Evolutionary conservation across 2,888 invertebrate genomes (phyloP).

Genomic region (Diarsia mendica): DNA sequence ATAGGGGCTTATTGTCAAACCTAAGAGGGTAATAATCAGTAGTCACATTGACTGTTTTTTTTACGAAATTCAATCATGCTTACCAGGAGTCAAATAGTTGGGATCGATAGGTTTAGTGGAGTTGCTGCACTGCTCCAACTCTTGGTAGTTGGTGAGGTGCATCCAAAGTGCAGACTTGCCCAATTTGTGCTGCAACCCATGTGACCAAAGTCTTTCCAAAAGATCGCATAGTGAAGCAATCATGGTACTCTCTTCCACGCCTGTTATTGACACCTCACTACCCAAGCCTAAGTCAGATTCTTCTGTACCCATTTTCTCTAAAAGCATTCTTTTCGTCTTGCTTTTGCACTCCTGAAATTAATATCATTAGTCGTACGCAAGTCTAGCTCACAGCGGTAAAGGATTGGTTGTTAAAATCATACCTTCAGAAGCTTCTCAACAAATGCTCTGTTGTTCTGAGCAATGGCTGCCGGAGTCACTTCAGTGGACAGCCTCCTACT

Average conservation of each 20-base stretch:
- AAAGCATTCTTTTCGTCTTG: slow-evolving; percentile 99
- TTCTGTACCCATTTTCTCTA: slow-evolving; percentile 99
- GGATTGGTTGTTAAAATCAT: slow-evolving; percentile 45
- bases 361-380: background rate
- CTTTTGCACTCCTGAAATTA: slow-evolving; percentile 94
- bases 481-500: slow-evolving; percentile 91
- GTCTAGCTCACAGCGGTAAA: background rate
- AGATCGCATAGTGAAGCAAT: slow-evolving; percentile 99
- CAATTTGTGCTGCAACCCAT: slow-evolving; percentile 98
- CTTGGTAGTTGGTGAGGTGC: slow-evolving; percentile 97
- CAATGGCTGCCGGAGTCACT: slow-evolving; percentile 96
- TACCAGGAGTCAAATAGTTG: slow-evolving; percentile 89
- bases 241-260: slow-evolving; percentile 98
- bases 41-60: background rate
- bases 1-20: background rate
- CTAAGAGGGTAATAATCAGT: background rate
- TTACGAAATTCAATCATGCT: slow-evolving; percentile 43
- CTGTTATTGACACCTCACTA: slow-evolving; percentile 92
- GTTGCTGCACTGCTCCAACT: slow-evolving; percentile 93
- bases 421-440: slow-evolving; percentile 99
- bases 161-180: slow-evolving; percentile 99
- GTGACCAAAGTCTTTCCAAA: slow-evolving; percentile 99
- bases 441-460: slow-evolving; percentile 99
- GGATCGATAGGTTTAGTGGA: slow-evolving; percentile 89
- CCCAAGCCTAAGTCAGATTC: slow-evolving; percentile 98